Evolutionary conservation across 2,888 invertebrate genomes (phyloP).

Genomic region (Archips crataeganus): DNA sequence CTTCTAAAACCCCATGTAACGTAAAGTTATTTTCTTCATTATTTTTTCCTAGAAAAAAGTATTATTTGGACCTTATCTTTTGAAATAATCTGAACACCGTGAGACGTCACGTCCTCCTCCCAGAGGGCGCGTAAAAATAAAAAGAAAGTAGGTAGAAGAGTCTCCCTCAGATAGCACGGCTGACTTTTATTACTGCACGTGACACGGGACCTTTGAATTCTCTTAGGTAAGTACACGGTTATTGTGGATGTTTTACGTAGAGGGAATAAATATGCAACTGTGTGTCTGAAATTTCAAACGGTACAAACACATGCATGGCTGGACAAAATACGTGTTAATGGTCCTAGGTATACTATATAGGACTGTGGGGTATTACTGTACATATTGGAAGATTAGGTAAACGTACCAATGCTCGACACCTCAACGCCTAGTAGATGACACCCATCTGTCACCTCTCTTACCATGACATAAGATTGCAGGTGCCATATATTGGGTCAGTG

Average conservation of each 20-base stretch:
- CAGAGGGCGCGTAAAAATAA: constrained; percentile 71
- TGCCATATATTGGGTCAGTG: too few relatives aligned
- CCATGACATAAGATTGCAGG: too few relatives aligned
- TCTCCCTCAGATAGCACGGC: constrained; percentile 68
- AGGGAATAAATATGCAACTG: background rate
- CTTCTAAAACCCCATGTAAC: too few relatives aligned
- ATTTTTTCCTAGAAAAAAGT: background rate
- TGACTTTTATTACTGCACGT: constrained; percentile 78
- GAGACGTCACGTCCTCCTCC: constrained; percentile 63
- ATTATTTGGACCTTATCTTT: constrained; percentile 12
- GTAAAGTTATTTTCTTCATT: background rate
- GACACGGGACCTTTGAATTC: constrained; percentile 69
- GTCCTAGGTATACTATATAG: too few relatives aligned
- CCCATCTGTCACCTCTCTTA: too few relatives aligned
- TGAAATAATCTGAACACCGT: constrained; percentile 47
- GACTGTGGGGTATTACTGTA: too few relatives aligned
- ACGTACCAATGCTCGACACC: too few relatives aligned
- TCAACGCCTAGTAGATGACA: too few relatives aligned
- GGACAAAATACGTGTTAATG: too few relatives aligned
- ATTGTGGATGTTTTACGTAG: constrained; percentile 21
- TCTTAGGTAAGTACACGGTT: constrained; percentile 60
- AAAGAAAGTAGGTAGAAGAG: constrained; percentile 72
- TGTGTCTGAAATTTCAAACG: background rate
- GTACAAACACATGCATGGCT: background rate
- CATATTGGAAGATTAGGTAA: too few relatives aligned